Percentiles rank a stretch among this genome's conserved stretches.
Conservation (phyloP, 1,140 invertebrate genomes). For the Aricia agestis region DNA sequence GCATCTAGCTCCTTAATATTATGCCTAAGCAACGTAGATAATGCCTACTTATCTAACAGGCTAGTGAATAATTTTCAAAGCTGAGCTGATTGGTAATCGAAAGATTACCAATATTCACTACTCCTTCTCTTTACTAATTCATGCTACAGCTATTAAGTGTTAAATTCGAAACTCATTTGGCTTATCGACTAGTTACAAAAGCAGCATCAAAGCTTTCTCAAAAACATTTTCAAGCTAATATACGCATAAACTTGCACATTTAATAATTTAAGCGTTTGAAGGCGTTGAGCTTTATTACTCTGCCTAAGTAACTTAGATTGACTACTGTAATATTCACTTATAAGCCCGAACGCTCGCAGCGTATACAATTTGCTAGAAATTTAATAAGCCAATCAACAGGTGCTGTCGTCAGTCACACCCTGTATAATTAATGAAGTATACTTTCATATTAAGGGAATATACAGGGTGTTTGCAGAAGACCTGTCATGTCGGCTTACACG, state of each 20-base stretch:
- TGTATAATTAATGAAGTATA: not conserved
- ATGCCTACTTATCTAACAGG: too few relatives aligned
- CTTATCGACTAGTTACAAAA: not conserved
- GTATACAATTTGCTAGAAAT: constrained; percentile 1
- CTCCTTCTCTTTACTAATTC: too few relatives aligned
- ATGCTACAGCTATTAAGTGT: not conserved
- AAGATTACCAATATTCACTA: too few relatives aligned
- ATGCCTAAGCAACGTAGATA: too few relatives aligned
- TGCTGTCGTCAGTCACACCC: constrained; percentile 1
- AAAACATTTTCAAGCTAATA: not conserved
- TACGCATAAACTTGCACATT: not conserved
- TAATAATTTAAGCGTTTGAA: not conserved
- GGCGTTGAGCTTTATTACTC: not conserved
- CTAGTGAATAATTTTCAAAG: too few relatives aligned
- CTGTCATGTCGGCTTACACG: not conserved
- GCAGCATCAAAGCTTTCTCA: not conserved
- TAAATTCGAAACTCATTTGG: not conserved
- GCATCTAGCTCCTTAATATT: too few relatives aligned
- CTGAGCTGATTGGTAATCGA: too few relatives aligned
- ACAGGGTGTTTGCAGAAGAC: not conserved
- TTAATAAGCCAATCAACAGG: constrained; percentile 1
- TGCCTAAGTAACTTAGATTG: not conserved
- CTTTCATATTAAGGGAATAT: not conserved
- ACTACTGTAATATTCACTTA: constrained; percentile 3
- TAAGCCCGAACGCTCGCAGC: not conserved